Percentiles rank a stretch among this genome's conserved stretches.
Conservation (phyloP, 2,888 invertebrate species). For the Sceliomorpha sp. region DNA sequence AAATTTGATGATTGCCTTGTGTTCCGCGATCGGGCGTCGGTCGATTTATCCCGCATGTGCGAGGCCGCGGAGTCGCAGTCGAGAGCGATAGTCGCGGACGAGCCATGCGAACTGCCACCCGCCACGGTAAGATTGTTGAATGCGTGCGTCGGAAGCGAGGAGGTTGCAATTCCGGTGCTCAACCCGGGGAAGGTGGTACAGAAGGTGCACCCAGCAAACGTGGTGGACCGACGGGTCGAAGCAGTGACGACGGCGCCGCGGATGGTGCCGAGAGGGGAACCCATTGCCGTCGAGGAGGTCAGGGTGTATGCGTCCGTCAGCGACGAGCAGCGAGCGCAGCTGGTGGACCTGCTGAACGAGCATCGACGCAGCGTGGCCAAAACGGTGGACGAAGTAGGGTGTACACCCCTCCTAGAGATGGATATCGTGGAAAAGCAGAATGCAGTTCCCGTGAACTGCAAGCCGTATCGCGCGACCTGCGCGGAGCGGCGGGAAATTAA, state of each 20-base stretch:
- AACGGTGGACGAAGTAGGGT: not conserved
- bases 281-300: slow-evolving; percentile 23
- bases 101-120: not conserved
- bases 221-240: not conserved
- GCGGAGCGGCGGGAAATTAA: no score
- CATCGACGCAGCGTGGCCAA: not conserved
- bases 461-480: slow-evolving; percentile 9
- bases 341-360: not conserved
- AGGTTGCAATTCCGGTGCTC: not conserved
- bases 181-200: not conserved
- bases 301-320: not conserved
- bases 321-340: slow-evolving; percentile 2
- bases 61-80: no score
- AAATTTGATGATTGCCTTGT: slow-evolving; percentile 2
- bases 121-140: slow-evolving; percentile 14
- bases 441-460: slow-evolving; percentile 8
- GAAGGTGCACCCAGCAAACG: not conserved
- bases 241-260: slow-evolving; percentile 2
- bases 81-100: not conserved
- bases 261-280: slow-evolving; percentile 4
- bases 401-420: slow-evolving; percentile 4
- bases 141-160: not conserved
- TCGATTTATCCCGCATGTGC: no score
- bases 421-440: slow-evolving; percentile 5
- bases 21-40: not conserved